These are phyloP conservation scores for Alitta virens DNA, from an alignment of 2,888 invertebrate species.

Conservation along the genomic window DNA sequence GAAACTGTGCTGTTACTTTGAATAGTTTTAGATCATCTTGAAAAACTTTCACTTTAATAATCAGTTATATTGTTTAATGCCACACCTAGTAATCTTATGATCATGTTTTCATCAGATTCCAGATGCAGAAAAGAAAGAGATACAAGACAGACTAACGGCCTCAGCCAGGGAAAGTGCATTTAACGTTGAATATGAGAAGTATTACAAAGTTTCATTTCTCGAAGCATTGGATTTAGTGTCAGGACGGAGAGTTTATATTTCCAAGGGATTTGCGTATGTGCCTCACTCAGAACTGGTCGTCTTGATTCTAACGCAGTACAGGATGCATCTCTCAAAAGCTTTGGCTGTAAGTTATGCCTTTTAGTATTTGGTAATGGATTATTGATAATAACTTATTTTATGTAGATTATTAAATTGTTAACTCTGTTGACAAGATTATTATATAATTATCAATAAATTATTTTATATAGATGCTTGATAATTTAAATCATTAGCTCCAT, in stretches of 20 bases:
- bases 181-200: conserved; percentile 39
- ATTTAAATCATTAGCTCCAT: no score
- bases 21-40: no score
- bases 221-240: conserved; percentile 84
- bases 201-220: conserved; percentile 81
- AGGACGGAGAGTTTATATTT: conserved; percentile 74
- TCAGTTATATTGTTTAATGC: no score
- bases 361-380: no score
- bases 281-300: conserved; percentile 80
- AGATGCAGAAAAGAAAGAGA: conserved; percentile 67
- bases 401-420: no score
- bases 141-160: conserved; percentile 64
- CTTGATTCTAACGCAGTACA: conserved; percentile 75
- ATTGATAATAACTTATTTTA: no score
- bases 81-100: no score
- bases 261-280: conserved; percentile 82
- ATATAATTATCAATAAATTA: no score
- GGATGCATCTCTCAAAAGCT: conserved; percentile 69
- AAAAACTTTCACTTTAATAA: no score
- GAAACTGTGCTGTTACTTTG: no score
- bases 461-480: no score
- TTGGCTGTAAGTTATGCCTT: conserved; percentile 60
- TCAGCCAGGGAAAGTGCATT: conserved; percentile 10
- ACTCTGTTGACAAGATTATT: no score
- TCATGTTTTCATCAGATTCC: conserved; percentile 55